These are phyloP conservation scores for Xyrauchen texanus DNA, from an alignment of 2,113 vertebrate genomes.

Conservation along the genomic window DNA sequence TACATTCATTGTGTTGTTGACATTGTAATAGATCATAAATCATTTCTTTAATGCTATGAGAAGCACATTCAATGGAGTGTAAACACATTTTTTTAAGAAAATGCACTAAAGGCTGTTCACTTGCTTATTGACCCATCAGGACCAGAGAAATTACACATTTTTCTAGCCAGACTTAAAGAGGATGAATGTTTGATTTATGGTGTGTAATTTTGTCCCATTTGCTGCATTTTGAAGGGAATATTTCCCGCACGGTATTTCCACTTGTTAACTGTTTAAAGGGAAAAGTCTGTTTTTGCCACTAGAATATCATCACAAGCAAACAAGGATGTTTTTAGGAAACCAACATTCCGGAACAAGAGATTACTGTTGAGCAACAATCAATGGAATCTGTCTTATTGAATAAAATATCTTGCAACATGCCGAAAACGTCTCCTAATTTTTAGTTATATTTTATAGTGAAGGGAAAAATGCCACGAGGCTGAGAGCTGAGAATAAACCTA, in stretches of 20 bases:
- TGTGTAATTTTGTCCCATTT: background rate
- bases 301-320: background rate
- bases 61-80: constrained; percentile 18
- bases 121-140: constrained; percentile 22
- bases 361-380: too few relatives aligned
- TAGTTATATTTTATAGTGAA: background rate
- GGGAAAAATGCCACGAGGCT: background rate
- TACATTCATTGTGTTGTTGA: constrained; percentile 13
- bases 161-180: background rate
- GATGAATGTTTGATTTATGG: constrained; percentile 21
- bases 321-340: background rate
- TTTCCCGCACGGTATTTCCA: background rate
- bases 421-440: background rate
- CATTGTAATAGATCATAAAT: constrained; percentile 18
- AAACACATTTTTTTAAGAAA: constrained; percentile 26
- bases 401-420: too few relatives aligned
- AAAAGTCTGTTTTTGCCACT: background rate
- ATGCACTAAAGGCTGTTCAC: background rate
- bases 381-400: too few relatives aligned
- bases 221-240: constrained; percentile 17
- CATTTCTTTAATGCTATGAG: constrained; percentile 25
- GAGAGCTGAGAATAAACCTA: background rate
- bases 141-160: background rate
- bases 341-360: too few relatives aligned
- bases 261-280: background rate